Base-by-base conservation (phyloP, 2,888 invertebrate genomes). In the Falcaria lacertinaria region DNA sequence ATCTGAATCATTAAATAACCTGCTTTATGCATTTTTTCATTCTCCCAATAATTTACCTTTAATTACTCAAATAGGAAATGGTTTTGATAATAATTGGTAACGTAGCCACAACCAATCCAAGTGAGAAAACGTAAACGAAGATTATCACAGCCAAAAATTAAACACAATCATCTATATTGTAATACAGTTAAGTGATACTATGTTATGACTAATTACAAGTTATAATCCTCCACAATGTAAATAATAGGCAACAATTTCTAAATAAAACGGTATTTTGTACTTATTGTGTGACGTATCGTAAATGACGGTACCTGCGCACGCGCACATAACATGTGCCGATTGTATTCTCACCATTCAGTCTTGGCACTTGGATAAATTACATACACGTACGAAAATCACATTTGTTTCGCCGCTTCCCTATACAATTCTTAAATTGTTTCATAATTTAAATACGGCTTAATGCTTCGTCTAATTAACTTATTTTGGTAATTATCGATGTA, bases 351-450 rank as follows among this genome's bases (percentile, higher is more conserved):
- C 42, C 44, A 51, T 48, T 54, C 52, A 47, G 47, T 43, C 50
- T 48, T 52, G 45, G 40, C 45, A 53, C 48, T 52, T 52, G 42
- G 33, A 41, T 42, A 48, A 53, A 57, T 58, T 60, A 38, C 36
- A 51, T 41, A 43, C 52, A 56, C 58, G 60, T 60, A 57, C 36
- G 38, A 51, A 57, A 62, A 49, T 54, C 28, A 36, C 14, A 52
- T 57, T 59, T 41, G 54, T 54, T 52, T 44, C 47, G 38, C 44
- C 42, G 28, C 48, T 47, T 43, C 38, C 39, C 35, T 17, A 35
- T 43, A 34, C 32, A 38, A 34, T 41, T n/a, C n/a, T n/a, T n/a
- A n/a, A 39, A 17, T 35, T 41, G 15, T 35, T 19, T 15, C n/a
- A n/a, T n/a, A n/a, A n/a, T n/a, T n/a, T n/a, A n/a, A n/a, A n/a